These are phyloP conservation scores for Aspidoscelis tigris DNA, from an alignment of 2,113 vertebrate genomes.

Conservation along the genomic window DNA sequence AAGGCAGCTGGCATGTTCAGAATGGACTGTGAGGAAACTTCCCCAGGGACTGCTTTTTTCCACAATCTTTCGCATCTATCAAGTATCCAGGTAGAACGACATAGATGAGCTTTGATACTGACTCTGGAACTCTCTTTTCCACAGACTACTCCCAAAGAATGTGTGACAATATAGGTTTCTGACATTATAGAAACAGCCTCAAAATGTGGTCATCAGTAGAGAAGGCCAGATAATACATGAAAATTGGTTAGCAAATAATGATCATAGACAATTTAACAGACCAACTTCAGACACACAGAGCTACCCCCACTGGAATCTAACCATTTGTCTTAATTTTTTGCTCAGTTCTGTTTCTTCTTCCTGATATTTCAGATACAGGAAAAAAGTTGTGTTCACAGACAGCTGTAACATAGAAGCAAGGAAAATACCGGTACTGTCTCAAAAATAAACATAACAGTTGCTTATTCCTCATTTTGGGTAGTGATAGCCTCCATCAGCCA, in stretches of 20 bases:
- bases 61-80: not conserved
- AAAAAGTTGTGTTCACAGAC: too few relatives aligned
- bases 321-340: not conserved
- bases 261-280: not conserved
- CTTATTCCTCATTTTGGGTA: too few relatives aligned
- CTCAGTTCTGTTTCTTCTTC: not conserved
- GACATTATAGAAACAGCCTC: not conserved
- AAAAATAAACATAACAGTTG: not conserved
- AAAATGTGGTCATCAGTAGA: not conserved
- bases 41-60: not conserved
- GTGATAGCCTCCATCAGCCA: too few relatives aligned
- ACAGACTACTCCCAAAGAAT: not conserved
- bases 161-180: not conserved
- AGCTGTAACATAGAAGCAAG: not conserved
- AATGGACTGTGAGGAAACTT: too few relatives aligned
- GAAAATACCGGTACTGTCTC: too few relatives aligned
- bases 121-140: not conserved
- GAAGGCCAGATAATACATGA: constrained; percentile 2
- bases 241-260: not conserved
- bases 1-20: too few relatives aligned
- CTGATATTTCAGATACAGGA: not conserved
- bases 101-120: not conserved
- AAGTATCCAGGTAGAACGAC: too few relatives aligned
- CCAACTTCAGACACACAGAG: not conserved
- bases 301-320: not conserved